phyloP scores from a whole-genome alignment of 2,797 vertebrate species.

The Danio choprae region DNA sequence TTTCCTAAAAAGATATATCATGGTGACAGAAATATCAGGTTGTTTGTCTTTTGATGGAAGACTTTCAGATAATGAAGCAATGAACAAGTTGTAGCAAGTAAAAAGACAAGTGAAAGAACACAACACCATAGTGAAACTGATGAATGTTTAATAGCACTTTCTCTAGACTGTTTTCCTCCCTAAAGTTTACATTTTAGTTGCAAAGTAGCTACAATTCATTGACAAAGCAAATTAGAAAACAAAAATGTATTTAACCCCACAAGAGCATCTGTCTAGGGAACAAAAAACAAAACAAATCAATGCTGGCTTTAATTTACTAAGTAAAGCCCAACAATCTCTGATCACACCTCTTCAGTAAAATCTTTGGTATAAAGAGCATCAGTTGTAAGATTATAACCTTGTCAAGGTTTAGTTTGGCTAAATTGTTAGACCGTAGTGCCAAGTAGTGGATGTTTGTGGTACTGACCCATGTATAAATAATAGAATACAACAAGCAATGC shows the following conservation, averaged over 20 bases:
- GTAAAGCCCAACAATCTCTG: conserved; percentile 29
- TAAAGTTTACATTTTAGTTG: conserved; percentile 32
- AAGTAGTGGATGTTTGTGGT: conserved; percentile 41
- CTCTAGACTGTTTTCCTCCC: conserved; percentile 19
- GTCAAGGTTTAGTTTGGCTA: conserved; percentile 22
- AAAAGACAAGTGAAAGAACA: conserved; percentile 5
- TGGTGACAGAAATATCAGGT: too few relatives aligned
- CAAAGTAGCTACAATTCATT: conserved; percentile 42
- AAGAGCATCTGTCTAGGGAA: neutral
- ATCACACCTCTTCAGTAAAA: conserved; percentile 20
- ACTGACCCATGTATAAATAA: conserved; percentile 36
- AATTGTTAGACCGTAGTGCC: conserved; percentile 27
- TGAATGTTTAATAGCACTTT: conserved; percentile 43
- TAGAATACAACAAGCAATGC: conserved; percentile 7
- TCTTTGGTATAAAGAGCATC: conserved; percentile 44
- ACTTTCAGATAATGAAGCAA: too few relatives aligned
- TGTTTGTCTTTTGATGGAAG: too few relatives aligned
- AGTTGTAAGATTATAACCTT: conserved; percentile 8
- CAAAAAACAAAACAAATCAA: neutral
- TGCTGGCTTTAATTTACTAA: conserved; percentile 20
- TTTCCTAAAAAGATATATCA: too few relatives aligned
- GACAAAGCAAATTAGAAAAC: conserved; percentile 36
- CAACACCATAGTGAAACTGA: conserved; percentile 18
- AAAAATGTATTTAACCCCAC: neutral
- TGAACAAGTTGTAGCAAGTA: neutral